Evolutionary conservation across 2,888 invertebrate species (phyloP), one percentile per base, ranked within the genome.

Genomic region (Biston stratarius): DNA sequence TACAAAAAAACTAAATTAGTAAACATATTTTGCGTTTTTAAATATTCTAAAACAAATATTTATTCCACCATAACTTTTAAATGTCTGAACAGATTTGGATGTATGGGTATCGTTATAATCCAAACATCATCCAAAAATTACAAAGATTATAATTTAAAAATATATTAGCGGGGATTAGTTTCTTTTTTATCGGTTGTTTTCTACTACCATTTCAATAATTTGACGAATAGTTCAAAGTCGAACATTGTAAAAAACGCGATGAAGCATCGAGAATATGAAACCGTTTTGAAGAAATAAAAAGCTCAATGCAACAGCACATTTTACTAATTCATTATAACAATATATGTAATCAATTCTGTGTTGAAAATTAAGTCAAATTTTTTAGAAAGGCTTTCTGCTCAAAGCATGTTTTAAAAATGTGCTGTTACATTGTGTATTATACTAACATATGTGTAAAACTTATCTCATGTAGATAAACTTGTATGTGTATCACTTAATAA

Each of bases 401-500:
- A 40, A 38, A 15, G 40, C 6, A 53, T 14, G n/a, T 5, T 0
- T 14, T 8, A 5, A 52, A 42, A 48, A 61, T 45, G 40, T 61
- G 63, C n/a, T 64, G 64, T 67, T 64, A 56, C 52, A 59, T 64
- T 67, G 10, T 11, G 34, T 47, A 57, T 36, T 49, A 9, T 36
- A 14, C 9, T 47, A 49, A 40, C 6, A n/a, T 64, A 38, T 58
- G 11, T 38, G n/a, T 45, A 45, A 60, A 55, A 67, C 34, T 45
- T 53, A 59, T 47, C 33, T 59, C 47, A 34, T 56, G 52, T 70
- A 70, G 61, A 64, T 63, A 48, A 47, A 24, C 33, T 51, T 15
- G 45, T 44, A 51, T 58, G 14, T 61, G 38, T 64, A 58, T 64
- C 57, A 56, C 56, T 62, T 64, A 45, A 61, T 44, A 57, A 61